Base-by-base conservation (phyloP, 2,888 invertebrate genomes). In the Leptogaster cylindrica region DNA sequence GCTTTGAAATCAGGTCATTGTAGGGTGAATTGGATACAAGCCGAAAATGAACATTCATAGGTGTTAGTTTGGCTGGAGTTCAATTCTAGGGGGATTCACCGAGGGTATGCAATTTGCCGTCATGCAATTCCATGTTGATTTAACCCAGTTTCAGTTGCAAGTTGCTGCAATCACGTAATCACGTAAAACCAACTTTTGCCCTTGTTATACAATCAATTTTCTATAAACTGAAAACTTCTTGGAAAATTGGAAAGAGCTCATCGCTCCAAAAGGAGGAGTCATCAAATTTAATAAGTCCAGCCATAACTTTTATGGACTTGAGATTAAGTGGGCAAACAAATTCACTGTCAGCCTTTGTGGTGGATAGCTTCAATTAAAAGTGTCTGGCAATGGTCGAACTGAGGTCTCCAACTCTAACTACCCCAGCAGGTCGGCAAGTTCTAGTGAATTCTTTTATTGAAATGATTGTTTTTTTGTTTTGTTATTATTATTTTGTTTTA, bases 241-340 rank as follows among this genome's bases (percentile, higher is more conserved):
- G 48, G 48, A 48, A 48, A 48, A 48, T 48, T 48, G 48, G 27
- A 48, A 48, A 48, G n/a, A n/a, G 12, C 25, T 14, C 27, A 5
- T 10, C 48, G 25, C 27, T 5, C 8, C 48, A 12, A 16, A 12
- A 48, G 48, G 16, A n/a, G 10, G 41, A 41, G 48, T 23, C 48
- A 48, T 48, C 48, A 48, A 48, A 48, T 48, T 48, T 48, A 48
- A 48, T 48, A 48, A 48, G 23, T 48, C 25, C 48, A 16, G 48
- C 48, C 48, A 48, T 48, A 48, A 48, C 27, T 48, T 48, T 48
- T 48, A 48, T 48, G 48, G 48, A 27, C 27, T 23, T 16, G 48
- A 27, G 48, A 48, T 48, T 48, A 48, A 48, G 27, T 25, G 48
- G 27, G 48, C 27, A 48, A 48, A 48, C 48, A 48, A 23, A 48